Conservation (phyloP, 2,797 vertebrate species). For the Spondyliosoma cantharus region DNA sequence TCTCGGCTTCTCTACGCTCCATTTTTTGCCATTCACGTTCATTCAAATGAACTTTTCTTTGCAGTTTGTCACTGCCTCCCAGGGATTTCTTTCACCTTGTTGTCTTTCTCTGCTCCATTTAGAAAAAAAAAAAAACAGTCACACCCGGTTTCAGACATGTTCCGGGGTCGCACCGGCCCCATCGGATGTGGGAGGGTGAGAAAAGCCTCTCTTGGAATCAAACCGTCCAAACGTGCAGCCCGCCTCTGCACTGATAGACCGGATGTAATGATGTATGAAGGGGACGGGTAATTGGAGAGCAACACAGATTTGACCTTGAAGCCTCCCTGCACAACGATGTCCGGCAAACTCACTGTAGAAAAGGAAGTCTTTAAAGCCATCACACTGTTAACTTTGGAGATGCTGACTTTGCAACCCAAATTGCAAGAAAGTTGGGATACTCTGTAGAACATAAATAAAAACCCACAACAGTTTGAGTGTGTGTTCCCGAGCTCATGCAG, state of each 20-base stretch:
- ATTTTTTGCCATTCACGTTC: constrained; percentile 15
- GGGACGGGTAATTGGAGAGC: constrained; percentile 14
- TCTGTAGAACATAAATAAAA: no score
- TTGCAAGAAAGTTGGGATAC: no score
- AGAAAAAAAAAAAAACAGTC: constrained; percentile 9
- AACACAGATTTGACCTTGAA: constrained; percentile 27
- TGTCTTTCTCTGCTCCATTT: constrained; percentile 20
- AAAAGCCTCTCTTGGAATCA: constrained; percentile 32
- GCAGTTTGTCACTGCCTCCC: not conserved
- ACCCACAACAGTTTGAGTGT: no score
- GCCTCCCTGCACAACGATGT: not conserved
- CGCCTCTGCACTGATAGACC: constrained; percentile 18
- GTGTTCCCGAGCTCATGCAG: no score
- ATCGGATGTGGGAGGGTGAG: constrained; percentile 17
- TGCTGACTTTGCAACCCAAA: not conserved
- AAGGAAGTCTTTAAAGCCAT: constrained; percentile 1
- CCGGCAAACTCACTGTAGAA: not conserved
- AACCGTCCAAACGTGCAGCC: constrained; percentile 3
- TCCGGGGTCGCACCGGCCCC: constrained; percentile 8
- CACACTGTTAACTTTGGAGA: not conserved
- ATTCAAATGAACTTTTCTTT: constrained; percentile 21
- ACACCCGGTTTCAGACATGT: not conserved
- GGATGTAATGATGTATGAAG: constrained; percentile 36
- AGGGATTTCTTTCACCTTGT: constrained; percentile 17
- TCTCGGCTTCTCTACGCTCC: not conserved